Percentiles rank a stretch among this genome's conserved stretches.
Conservation (phyloP, 2,797 vertebrate species). For the Nannoperca australis region DNA sequence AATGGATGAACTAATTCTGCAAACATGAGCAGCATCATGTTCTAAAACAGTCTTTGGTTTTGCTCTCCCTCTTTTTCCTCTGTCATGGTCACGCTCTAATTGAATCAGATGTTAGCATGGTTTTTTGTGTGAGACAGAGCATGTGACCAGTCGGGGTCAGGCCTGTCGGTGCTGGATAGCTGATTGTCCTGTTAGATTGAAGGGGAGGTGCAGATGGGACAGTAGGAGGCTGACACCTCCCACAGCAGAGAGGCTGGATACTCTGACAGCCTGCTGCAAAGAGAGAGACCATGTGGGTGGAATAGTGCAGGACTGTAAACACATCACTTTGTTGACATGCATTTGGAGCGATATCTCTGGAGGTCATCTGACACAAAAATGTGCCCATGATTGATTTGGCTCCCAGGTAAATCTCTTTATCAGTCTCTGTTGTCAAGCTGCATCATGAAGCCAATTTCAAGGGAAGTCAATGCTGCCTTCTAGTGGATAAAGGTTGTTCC, state of each 20-base stretch:
- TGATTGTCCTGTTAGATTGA: slow-evolving; percentile 23
- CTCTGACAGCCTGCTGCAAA: not conserved
- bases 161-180: slow-evolving; percentile 4
- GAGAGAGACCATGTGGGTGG: not conserved
- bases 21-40: slow-evolving; percentile 2
- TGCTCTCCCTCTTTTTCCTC: not conserved
- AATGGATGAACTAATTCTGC: not conserved
- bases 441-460: not conserved
- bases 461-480: slow-evolving; percentile 14
- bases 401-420: not conserved
- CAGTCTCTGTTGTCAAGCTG: not conserved
- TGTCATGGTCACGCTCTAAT: slow-evolving; percentile 48
- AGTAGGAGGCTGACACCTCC: slow-evolving; percentile 7
- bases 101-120: slow-evolving; percentile 47
- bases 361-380: slow-evolving; percentile 14
- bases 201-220: slow-evolving; percentile 23
- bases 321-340: not conserved
- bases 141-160: slow-evolving; percentile 52
- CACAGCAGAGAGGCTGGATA: slow-evolving; percentile 2
- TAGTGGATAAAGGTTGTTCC: slow-evolving; percentile 26
- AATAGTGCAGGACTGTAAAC: not conserved
- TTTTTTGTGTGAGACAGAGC: slow-evolving; percentile 51
- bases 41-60: not conserved
- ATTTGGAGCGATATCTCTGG: not conserved
- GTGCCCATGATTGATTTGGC: not conserved